Evolutionary conservation across 2,888 invertebrate genomes (phyloP), one percentile per base, ranked within the genome.

Genomic region (Mayetiola destructor): DNA sequence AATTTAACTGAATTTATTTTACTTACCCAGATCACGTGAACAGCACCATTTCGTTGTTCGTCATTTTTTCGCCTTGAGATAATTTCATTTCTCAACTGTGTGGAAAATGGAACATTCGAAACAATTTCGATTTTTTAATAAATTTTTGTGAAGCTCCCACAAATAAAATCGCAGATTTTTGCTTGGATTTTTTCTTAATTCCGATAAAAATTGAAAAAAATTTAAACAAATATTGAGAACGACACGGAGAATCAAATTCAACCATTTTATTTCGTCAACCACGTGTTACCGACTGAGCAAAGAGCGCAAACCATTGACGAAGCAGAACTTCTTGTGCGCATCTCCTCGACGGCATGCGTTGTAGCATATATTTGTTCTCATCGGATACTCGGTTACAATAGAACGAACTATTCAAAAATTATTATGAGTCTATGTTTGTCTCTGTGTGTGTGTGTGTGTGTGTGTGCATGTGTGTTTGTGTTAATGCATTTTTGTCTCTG

Each of bases 221-320:
- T n/a, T 27, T 5, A n/a, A n/a, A 48, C 27, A 48, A 48, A 48
- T n/a, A 48, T 42, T 27, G 16, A 12, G 14, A 14, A 27, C 14
- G 12, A 37, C n/a, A 37, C 5, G n/a, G n/a, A 37, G n/a, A 37
- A 4, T 37, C 14, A 48, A 48, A 48, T 9, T 8, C 48, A 48
- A 27, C 48, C 48, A 48, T 48, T 48, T 48, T 48, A 14, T 16
- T 27, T 48, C 20, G 16, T 48, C 48, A 48, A 48, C 48, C 48
- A 48, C 48, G 48, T 48, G 48, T 27, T 48, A 48, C 27, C 27
- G n/a, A 48, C 23, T 27, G 48, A 48, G 27, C 48, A 27, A 16
- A 9, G n/a, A 48, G 27, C 48, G 27, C 48, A 48, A 27, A 48
- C 48, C 27, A 48, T 48, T 48, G 48, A 48, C 48, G 16, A 48